Percentiles rank a stretch among this genome's conserved stretches.
Conservation (phyloP, 2,888 invertebrate species). For the Lochmaea crataegi region DNA sequence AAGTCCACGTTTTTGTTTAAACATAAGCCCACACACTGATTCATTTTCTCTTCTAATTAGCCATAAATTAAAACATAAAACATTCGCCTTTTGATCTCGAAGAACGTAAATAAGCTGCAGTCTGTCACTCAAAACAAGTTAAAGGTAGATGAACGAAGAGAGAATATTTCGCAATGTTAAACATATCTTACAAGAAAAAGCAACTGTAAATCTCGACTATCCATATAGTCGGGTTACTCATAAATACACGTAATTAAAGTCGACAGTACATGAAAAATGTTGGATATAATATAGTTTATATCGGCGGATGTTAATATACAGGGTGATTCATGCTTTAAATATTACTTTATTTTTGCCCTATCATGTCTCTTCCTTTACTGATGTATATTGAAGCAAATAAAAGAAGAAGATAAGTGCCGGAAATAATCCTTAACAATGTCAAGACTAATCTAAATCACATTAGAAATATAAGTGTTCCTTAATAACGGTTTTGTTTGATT, state of each 20-base stretch:
- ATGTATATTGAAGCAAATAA: not conserved
- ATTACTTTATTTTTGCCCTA: no score
- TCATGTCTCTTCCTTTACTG: no score
- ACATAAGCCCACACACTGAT: constrained; percentile 57
- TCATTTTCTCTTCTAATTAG: constrained; percentile 59
- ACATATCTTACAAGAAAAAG: constrained; percentile 57
- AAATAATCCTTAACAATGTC: constrained; percentile 62
- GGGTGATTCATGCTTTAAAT: no score
- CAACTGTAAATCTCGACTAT: constrained; percentile 59
- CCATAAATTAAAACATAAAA: constrained; percentile 63
- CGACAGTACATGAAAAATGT: constrained; percentile 25
- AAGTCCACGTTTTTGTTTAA: constrained; percentile 37
- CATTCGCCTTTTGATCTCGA: constrained; percentile 61
- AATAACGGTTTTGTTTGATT: constrained; percentile 13
- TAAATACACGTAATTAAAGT: constrained; percentile 54
- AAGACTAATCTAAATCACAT: constrained; percentile 64
- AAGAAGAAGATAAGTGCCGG: constrained; percentile 52
- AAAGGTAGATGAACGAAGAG: constrained; percentile 59
- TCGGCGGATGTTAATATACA: no score
- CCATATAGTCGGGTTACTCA: constrained; percentile 54
- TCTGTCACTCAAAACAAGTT: constrained; percentile 59
- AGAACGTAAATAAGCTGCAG: constrained; percentile 60
- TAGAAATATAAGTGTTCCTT: constrained; percentile 43
- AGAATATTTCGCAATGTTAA: constrained; percentile 58
- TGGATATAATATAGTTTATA: no score